Evolutionary conservation across 2,797 vertebrate species (phyloP), one percentile per base, ranked within the genome.

Genomic region (Lacerta viridis): DNA sequence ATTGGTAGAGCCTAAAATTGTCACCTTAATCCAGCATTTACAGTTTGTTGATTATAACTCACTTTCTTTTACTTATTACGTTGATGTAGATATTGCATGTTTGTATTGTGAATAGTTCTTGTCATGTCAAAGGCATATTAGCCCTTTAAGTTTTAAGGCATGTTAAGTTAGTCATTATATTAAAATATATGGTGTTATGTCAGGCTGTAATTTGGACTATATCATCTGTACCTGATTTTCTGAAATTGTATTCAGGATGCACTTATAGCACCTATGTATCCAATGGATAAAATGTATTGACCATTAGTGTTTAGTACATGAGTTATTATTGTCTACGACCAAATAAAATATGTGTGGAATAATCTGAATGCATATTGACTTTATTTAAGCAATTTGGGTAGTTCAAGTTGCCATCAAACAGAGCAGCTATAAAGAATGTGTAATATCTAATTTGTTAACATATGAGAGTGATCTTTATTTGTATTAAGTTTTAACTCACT

Each of bases 291-390:
- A 96, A 95, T 97, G 96, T 97, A 96, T 94, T 96, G 96, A 84
- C 89, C 94, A 85, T 91, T 94, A 95, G 94, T 96, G 93, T 92
- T 86, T 96, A 96, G 95, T 96, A 91, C 91, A 83, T 92, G 91
- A 92, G 64, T 77, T 91, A 91, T 72, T 91, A 91, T 88, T 97
- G 94, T 95, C 95, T 88, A 91, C 95, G 87, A 93, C 86, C 94
- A 96, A 97, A 97, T 97, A 97, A 97, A 97, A 95, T 94, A 91
- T 92, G 93, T 95, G 92, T 97, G 96, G 95, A 97, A 97, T 96
- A 95, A 95, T 17, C 69, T 95, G 92, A 95, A 96, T 96, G 96
- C 89, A 97, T 95, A 96, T 93, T 95, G 96, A 97, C 93, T 95
- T 96, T 95, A 77, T 95, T 94, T 92, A 89, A 95, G 41, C 20